Percentiles rank a stretch among this genome's conserved stretches.
Conservation (phyloP, 2,113 vertebrate species). For the Condylura cristata region DNA sequence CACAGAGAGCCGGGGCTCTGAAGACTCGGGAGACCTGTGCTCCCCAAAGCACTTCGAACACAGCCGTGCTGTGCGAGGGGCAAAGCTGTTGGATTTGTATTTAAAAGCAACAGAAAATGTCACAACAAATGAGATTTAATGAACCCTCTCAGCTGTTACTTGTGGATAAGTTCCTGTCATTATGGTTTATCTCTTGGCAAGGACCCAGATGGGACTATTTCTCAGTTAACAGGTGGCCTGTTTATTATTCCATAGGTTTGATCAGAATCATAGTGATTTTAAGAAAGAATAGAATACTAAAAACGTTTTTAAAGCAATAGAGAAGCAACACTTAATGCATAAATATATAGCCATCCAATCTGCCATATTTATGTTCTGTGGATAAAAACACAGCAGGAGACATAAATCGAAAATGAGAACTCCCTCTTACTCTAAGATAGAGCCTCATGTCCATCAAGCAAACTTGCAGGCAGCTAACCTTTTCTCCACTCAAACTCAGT, state of each 20-base stretch:
- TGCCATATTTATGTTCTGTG: constrained; percentile 19
- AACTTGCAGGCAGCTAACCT: not conserved
- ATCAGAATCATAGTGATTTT: constrained; percentile 37
- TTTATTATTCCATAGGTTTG: constrained; percentile 65
- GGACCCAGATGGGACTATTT: constrained; percentile 58
- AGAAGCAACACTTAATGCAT: constrained; percentile 43
- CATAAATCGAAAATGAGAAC: not conserved
- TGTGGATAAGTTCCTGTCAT: constrained; percentile 22
- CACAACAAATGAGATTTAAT: constrained; percentile 54
- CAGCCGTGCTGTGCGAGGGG: not conserved
- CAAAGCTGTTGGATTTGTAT: constrained; percentile 6
- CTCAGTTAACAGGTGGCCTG: constrained; percentile 66
- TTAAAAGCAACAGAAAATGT: constrained; percentile 54
- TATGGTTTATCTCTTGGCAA: constrained; percentile 57
- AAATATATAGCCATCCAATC: constrained; percentile 23
- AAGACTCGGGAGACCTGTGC: not conserved
- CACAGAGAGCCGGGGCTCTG: not conserved
- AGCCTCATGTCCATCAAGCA: constrained; percentile 34
- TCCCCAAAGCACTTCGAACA: not conserved
- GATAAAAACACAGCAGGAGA: constrained; percentile 39
- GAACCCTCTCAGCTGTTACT: constrained; percentile 40
- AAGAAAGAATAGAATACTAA: constrained; percentile 39
- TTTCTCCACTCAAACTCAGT: not conserved
- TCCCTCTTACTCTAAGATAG: constrained; percentile 28
- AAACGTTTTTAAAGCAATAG: constrained; percentile 49